A percentile compares a stretch with the other conserved stretches of the same genome.
Conservation (phyloP, 2,113 vertebrate species). For the Cephalopterus ornatus region DNA sequence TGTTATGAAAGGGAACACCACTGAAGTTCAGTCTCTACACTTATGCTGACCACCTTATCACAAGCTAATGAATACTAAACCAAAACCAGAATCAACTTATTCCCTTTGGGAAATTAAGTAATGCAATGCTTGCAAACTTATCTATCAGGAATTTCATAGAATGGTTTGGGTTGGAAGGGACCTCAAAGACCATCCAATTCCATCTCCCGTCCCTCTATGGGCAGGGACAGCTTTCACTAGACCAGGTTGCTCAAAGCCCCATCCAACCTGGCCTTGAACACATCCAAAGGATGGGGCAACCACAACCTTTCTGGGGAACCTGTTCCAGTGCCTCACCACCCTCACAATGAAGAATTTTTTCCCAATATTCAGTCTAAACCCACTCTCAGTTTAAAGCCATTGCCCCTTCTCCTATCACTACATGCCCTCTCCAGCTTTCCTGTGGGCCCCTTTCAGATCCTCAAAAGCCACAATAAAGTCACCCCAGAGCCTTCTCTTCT, state of each 20-base stretch:
- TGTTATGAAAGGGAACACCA: background rate
- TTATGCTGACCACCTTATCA: background rate
- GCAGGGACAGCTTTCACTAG: background rate
- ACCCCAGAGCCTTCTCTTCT: background rate
- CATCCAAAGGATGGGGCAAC: background rate
- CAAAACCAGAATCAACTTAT: background rate
- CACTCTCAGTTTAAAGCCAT: background rate
- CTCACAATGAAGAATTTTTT: background rate
- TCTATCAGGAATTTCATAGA: background rate
- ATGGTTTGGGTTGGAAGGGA: background rate
- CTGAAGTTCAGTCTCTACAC: background rate
- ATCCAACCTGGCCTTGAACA: background rate
- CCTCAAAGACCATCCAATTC: background rate
- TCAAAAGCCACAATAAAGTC: background rate
- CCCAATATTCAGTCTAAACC: background rate
- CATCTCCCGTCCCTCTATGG: too few species aligned
- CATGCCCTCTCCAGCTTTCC: background rate
- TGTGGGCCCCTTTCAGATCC: background rate
- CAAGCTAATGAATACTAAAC: background rate
- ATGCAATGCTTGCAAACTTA: background rate
- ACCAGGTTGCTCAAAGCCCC: background rate
- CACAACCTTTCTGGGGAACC: background rate
- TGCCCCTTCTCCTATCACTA: background rate
- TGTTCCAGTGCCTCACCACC: background rate
- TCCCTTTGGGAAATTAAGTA: background rate